Evolutionary conservation across 2,888 invertebrate species (phyloP), one percentile per base, ranked within the genome.

Genomic region (Patella pellucida): DNA sequence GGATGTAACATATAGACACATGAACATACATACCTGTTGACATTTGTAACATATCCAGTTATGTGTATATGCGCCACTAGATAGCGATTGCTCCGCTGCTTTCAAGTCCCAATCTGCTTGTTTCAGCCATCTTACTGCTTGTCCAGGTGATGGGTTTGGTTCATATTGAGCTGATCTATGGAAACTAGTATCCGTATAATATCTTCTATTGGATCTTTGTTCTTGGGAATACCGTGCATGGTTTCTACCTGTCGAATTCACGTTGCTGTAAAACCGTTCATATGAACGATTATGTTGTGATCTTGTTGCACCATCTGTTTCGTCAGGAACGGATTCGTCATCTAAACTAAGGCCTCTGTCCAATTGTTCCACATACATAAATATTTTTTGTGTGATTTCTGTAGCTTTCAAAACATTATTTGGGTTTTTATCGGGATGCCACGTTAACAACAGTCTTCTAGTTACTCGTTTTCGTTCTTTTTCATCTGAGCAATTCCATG

Each of bases 11-110:
- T 41, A 41, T 9, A 41, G 41, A 41, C 41, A 41, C 41, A 9
- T 41, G 41, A 9, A 41, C 41, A 41, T 41, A 41, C 41, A 41
- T 41, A 75, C 75, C 75, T 75, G 75, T n/a, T 75, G 71, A 52
- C 68, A 67, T 23, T 67, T 71, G 31, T 71, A 75, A 27, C 75
- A 75, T 4, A 68, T 68, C 75, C 75, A 75, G 71, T 75, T 75
- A 68, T 71, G 71, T 16, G 67, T 16, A 7, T 52, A 27, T 7
- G 50, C 3, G 4, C 41, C 27, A 1, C 68, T 68, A 19, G 27
- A 27, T 1, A 11, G 7, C 5, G 68, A 23, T 68, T 52, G 9
- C 11, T 16, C 50, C 50, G 75, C 75, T 11, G 71, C 75, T 14
- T 68, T 19, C 52, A 75, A 15, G 71, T 75, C 75, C 67, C 41